Evolutionary conservation across 37 sponge, comb jelly and placozoan genomes (phyloP).

Genomic region (Bolinopsis microptera): DNA sequence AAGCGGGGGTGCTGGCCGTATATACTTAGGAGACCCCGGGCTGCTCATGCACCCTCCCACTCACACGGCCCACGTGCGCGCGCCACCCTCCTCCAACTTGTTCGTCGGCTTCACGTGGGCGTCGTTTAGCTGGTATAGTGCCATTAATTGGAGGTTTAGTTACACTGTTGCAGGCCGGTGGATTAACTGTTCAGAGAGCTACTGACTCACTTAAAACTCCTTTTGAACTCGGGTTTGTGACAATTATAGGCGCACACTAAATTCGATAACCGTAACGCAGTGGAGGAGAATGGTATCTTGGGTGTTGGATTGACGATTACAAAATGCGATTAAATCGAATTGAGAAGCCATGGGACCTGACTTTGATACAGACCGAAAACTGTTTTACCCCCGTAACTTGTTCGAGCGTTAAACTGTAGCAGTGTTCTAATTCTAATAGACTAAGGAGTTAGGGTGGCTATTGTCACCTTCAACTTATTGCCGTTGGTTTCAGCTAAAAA

Average conservation of each 20-base stretch:
- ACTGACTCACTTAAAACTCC: not conserved
- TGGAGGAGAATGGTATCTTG: not conserved
- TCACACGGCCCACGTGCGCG: not conserved
- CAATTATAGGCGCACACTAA: not conserved
- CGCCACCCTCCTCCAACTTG: not conserved
- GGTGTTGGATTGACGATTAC: not conserved
- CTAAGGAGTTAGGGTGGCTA: not conserved
- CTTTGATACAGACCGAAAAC: not conserved
- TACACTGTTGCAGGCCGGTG: not conserved
- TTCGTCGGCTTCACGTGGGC: not conserved
- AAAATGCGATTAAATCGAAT: not conserved
- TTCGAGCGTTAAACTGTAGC: not conserved
- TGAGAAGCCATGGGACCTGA: not conserved
- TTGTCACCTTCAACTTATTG: not conserved
- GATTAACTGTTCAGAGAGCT: not conserved
- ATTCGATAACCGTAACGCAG: not conserved
- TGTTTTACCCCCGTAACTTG: not conserved
- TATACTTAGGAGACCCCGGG: not conserved
- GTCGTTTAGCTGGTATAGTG: not conserved
- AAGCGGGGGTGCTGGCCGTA: not conserved
- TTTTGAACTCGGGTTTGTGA: not conserved
- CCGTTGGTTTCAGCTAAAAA: not conserved
- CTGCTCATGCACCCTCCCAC: not conserved
- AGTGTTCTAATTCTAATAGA: not conserved
- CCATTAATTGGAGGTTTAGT: slow-evolving; percentile 58